These are phyloP conservation scores for Chironomus riparius DNA, from an alignment of 2,888 invertebrate genomes.

Conservation along the genomic window DNA sequence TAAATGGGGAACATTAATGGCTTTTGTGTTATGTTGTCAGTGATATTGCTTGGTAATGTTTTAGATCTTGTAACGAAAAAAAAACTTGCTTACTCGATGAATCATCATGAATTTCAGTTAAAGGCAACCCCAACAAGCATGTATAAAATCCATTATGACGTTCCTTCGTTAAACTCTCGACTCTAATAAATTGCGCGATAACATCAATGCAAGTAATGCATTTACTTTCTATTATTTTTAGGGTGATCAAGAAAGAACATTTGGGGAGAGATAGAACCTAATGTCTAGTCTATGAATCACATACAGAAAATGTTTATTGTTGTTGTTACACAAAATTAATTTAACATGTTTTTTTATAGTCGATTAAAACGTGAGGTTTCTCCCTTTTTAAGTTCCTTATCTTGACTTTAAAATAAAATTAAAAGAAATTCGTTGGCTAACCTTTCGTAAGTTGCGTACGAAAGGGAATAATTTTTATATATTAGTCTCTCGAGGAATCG, in stretches of 20 bases:
- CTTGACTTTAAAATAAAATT: background rate
- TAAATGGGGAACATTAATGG: conserved; percentile 1
- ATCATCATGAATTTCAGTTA: background rate
- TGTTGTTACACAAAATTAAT: conserved; percentile 19
- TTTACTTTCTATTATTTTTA: background rate
- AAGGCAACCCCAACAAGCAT: background rate
- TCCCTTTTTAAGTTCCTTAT: background rate
- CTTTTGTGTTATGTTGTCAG: conserved; percentile 12
- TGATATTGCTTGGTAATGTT: conserved; percentile 22
- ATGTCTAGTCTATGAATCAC: conserved; percentile 26
- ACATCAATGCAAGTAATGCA: background rate
- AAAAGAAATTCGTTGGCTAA: background rate
- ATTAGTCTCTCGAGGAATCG: background rate
- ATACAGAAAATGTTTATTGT: conserved; percentile 4
- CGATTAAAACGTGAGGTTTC: background rate
- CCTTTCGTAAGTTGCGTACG: too few relatives aligned
- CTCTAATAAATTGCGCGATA: conserved; percentile 4
- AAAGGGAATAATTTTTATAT: background rate
- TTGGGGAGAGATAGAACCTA: background rate
- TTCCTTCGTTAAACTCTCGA: background rate
- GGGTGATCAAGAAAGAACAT: background rate
- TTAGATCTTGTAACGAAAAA: background rate
- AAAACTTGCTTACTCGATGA: background rate
- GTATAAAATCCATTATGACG: background rate
- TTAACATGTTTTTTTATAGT: conserved; percentile 13